Base-by-base conservation (phyloP, 2,888 invertebrate genomes). In the Acleris holmiana region DNA sequence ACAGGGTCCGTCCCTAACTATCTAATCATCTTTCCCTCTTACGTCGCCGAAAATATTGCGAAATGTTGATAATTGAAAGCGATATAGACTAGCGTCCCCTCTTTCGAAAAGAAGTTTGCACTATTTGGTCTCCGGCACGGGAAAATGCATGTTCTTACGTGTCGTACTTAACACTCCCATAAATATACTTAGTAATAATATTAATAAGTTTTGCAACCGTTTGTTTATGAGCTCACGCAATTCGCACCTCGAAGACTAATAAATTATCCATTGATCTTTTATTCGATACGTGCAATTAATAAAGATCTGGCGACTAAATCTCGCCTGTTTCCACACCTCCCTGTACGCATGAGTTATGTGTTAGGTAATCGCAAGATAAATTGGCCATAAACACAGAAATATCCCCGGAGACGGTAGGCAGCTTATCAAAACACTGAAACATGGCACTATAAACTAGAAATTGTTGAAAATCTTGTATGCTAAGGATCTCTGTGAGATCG, bases 291-390 rank as follows among this genome's bases (percentile, higher is more conserved):
- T 51, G 51, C 46, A 63, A 57, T 63, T 57, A 51, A 51, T 51
- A 63, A 57, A 57, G 51, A 57, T 47, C 54, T 54, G 18, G 61
- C 8, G 53, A 54, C 61, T 54, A 23, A 53, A 46, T 61, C 46
- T 62, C n/a, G 46, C 50, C 57, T 17, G 57, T 46, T 58, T 48
- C 35, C 21, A 29, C 54, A 48, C 53, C 55, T 15, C 21, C 25
- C 54, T 53, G 23, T 29, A 35, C 47, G 13, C 41, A 35, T 59
- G 53, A 64, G 8, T 41, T 54, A 55, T 61, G 53, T 48, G 19
- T 59, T 54, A 25, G 53, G 41, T 53, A 59, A 64, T 54, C 19
- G n/a, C 44, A 59, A 40, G 54, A 59, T 65, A 65, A 54, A 65
- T 59, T 44, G 23, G 29, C 25, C 17, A 19, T 44, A 54, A 58